A percentile compares a stretch with the other conserved stretches of the same genome.
Conservation (phyloP, 2,113 vertebrate species). For the Nycticorax nycticorax region DNA sequence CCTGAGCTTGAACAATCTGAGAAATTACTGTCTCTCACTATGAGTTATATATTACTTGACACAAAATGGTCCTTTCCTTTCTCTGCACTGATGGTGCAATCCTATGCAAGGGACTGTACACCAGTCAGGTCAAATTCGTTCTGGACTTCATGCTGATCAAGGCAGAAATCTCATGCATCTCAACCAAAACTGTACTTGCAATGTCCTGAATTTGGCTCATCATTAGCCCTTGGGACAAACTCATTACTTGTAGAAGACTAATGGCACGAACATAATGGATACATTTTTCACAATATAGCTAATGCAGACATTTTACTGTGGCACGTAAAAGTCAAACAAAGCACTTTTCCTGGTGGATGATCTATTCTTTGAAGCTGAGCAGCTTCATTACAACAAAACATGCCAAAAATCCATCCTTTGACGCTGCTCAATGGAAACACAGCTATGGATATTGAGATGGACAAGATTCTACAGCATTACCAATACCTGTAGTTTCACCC, state of each 20-base stretch:
- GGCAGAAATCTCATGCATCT: background rate
- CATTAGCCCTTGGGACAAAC: background rate
- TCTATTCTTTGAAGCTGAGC: background rate
- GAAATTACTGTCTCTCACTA: background rate
- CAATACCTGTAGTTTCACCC: background rate
- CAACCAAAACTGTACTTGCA: background rate
- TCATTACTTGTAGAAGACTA: background rate
- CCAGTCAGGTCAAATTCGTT: background rate
- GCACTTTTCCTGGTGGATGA: background rate
- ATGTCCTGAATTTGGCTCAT: background rate
- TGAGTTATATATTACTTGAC: background rate
- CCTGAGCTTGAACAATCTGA: background rate
- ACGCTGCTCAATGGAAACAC: background rate
- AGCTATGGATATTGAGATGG: background rate
- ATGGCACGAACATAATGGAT: background rate
- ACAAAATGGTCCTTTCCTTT: background rate
- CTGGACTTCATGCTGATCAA: background rate
- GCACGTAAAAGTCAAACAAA: background rate
- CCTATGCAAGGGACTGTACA: background rate
- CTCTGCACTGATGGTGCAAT: background rate
- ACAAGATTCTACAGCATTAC: background rate
- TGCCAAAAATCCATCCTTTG: background rate
- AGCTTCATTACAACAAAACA: background rate
- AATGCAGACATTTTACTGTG: background rate
- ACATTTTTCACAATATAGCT: slow-evolving; percentile 8